Percentiles rank a stretch among this genome's conserved stretches.
phyloP scores from a whole-genome alignment of 2,113 vertebrate genomes.

The Thamnaconus septentrionalis region DNA sequence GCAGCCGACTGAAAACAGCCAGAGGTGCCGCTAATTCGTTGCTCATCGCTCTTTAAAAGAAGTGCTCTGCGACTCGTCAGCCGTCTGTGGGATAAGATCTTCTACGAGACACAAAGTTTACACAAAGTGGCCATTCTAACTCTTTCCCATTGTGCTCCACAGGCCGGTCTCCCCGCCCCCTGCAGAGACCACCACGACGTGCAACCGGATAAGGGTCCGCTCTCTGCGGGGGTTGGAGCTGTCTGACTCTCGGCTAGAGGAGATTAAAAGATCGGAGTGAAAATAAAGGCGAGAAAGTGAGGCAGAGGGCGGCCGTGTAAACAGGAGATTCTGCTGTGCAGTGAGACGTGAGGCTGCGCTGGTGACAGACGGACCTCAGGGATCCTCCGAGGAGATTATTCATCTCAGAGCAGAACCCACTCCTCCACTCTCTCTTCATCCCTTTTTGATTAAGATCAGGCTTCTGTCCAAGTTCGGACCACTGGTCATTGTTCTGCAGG shows the following conservation, averaged over 20 bases:
- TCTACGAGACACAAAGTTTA: too few relatives aligned
- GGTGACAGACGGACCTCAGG: not conserved
- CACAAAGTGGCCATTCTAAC: too few relatives aligned
- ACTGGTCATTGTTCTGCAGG: not conserved
- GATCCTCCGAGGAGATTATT: not conserved
- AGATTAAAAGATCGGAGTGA: not conserved
- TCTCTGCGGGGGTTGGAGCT: not conserved
- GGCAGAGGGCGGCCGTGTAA: conserved; percentile 1
- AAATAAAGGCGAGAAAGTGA: conserved; percentile 2
- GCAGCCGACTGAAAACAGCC: conserved; percentile 5
- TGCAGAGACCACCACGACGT: conserved; percentile 12
- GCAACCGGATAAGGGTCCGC: conserved; percentile 16
- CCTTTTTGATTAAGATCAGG: not conserved
- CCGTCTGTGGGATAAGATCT: too few relatives aligned
- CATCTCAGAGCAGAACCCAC: not conserved
- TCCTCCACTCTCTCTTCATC: not conserved
- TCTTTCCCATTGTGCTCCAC: not conserved
- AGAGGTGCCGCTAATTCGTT: not conserved
- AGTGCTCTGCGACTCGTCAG: too few relatives aligned
- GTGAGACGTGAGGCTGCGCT: not conserved
- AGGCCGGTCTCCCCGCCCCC: conserved; percentile 4
- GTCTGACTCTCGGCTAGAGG: not conserved
- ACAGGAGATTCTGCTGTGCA: not conserved
- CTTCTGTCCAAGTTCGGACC: not conserved
- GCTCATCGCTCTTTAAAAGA: not conserved